These are phyloP conservation scores for Tinea semifulvella DNA, from an alignment of 2,888 invertebrate species.

Conservation along the genomic window DNA sequence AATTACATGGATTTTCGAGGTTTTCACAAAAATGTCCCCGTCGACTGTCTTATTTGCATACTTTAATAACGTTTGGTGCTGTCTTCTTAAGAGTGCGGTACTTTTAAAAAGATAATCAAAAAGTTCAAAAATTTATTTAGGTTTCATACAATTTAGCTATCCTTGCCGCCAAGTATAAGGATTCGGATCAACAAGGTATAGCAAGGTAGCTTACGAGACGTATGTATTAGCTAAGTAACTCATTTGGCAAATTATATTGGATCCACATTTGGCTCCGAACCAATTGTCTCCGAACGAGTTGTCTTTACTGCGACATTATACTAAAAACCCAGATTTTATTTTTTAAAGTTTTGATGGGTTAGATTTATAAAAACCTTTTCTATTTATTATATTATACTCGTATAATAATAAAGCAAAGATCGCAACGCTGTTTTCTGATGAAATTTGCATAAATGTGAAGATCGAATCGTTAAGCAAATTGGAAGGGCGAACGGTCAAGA, in stretches of 20 bases:
- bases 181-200: no score
- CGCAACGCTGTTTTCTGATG: not conserved
- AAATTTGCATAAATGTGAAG: slow-evolving; percentile 8
- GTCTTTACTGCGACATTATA: no score
- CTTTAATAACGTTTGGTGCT: slow-evolving; percentile 10
- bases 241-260: no score
- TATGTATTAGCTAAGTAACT: no score
- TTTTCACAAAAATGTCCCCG: slow-evolving; percentile 13
- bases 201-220: no score
- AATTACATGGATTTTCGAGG: slow-evolving; percentile 17
- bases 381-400: not conserved
- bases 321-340: not conserved
- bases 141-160: no score
- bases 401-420: not conserved
- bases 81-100: not conserved
- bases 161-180: no score
- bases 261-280: no score
- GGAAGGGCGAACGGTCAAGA: slow-evolving; percentile 8
- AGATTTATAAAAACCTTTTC: not conserved
- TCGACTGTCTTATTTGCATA: slow-evolving; percentile 11
- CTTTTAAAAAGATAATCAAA: no score
- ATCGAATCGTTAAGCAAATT: slow-evolving; percentile 7
- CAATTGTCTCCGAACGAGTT: no score
- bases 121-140: no score
- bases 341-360: not conserved